Percentiles rank a stretch among this genome's conserved stretches.
phyloP scores from a whole-genome alignment of 2,797 vertebrate genomes.

The Hephaestus fuliginosus region DNA sequence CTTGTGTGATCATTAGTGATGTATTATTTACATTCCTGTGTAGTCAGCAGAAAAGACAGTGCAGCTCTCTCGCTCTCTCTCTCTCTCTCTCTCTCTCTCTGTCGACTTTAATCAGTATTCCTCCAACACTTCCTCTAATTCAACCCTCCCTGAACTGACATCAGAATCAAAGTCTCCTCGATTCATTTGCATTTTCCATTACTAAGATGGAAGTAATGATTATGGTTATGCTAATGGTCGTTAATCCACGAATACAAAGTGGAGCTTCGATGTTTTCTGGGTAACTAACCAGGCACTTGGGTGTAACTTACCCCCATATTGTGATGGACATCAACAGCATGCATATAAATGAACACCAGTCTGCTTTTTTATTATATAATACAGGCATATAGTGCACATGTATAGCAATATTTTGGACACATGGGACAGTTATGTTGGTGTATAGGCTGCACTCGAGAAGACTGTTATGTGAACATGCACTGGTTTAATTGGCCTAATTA shows the following conservation, averaged over 20 bases:
- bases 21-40: conserved; percentile 23
- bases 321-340: neutral
- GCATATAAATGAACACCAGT: neutral
- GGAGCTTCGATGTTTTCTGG: neutral
- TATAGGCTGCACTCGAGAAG: neutral
- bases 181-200: conserved; percentile 65
- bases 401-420: neutral
- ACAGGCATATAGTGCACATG: neutral
- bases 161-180: conserved; percentile 34
- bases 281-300: neutral
- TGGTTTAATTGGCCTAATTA: conserved; percentile 68
- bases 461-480: conserved; percentile 23
- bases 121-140: conserved; percentile 22
- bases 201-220: conserved; percentile 37
- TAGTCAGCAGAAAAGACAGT: conserved; percentile 35
- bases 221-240: conserved; percentile 49
- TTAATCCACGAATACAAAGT: conserved; percentile 17
- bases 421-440: neutral
- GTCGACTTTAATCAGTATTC: conserved; percentile 43
- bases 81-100: neutral
- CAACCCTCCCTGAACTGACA: conserved; percentile 40
- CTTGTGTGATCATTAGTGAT: neutral
- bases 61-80: neutral
- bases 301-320: conserved; percentile 4
- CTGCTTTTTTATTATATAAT: neutral